Conservation (phyloP, 2,113 vertebrate species). For the Cheilinus undulatus region DNA sequence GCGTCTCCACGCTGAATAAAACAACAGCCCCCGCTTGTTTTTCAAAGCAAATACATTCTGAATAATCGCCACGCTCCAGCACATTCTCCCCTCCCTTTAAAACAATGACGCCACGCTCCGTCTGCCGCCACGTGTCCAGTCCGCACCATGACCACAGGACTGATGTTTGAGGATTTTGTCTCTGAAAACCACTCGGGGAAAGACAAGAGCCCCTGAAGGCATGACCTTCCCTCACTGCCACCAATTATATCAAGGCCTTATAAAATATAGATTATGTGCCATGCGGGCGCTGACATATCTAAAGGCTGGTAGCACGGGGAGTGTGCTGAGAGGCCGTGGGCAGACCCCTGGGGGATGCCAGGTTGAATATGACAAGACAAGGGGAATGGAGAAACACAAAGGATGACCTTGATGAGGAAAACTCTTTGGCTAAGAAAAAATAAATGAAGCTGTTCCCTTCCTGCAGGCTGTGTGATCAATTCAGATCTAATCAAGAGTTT, state of each 20-base stretch:
- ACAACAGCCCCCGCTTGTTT: slow-evolving; percentile 48
- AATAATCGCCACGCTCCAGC: slow-evolving; percentile 62
- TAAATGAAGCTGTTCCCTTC: slow-evolving; percentile 1
- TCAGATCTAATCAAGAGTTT: slow-evolving; percentile 65
- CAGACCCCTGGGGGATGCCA: slow-evolving; percentile 53
- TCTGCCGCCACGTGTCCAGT: slow-evolving; percentile 38
- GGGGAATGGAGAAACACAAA: slow-evolving; percentile 41
- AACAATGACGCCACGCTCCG: slow-evolving; percentile 28
- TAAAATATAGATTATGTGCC: slow-evolving; percentile 85
- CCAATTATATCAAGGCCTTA: slow-evolving; percentile 82
- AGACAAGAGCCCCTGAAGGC: slow-evolving; percentile 64
- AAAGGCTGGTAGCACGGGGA: slow-evolving; percentile 59
- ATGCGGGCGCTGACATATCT: slow-evolving; percentile 72
- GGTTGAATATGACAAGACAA: slow-evolving; percentile 61
- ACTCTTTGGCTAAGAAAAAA: slow-evolving; percentile 18
- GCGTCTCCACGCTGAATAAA: slow-evolving; percentile 61
- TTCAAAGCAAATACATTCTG: slow-evolving; percentile 67
- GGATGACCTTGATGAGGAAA: slow-evolving; percentile 63
- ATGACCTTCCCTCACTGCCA: slow-evolving; percentile 76
- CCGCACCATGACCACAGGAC: slow-evolving; percentile 26
- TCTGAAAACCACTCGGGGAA: slow-evolving; percentile 38
- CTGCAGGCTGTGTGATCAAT: slow-evolving; percentile 41
- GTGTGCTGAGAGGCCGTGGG: slow-evolving; percentile 39
- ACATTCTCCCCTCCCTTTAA: slow-evolving; percentile 34
- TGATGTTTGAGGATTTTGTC: slow-evolving; percentile 55